Conservation (phyloP, 2,113 vertebrate species). For the Nyctereutes procyonoides region DNA sequence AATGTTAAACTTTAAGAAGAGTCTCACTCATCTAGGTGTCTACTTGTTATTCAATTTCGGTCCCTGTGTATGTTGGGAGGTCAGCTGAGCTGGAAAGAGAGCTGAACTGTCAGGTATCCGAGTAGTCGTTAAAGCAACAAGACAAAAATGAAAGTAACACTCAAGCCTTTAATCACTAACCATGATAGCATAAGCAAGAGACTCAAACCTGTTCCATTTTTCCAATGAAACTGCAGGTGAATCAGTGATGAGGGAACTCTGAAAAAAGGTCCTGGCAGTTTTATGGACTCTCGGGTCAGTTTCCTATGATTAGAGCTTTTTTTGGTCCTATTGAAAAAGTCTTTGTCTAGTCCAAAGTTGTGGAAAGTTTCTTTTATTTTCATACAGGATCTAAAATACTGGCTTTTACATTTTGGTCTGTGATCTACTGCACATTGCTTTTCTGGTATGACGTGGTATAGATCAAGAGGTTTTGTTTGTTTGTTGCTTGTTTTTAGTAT, state of each 20-base stretch:
- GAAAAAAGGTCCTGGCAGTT: not conserved
- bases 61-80: not conserved
- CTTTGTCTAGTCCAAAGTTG: not conserved
- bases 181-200: not conserved
- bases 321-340: not conserved
- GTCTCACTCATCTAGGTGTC: not conserved
- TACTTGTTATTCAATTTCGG: not conserved
- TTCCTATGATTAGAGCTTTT: not conserved
- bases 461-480: not conserved
- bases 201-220: not conserved
- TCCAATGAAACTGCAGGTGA: not conserved
- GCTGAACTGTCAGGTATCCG: not conserved
- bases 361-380: not conserved
- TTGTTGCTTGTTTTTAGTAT: not conserved
- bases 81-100: not conserved
- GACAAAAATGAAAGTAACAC: not conserved
- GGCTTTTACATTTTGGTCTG: not conserved
- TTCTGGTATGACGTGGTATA: not conserved
- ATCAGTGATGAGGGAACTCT: not conserved
- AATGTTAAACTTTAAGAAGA: not conserved
- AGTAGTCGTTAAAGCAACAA: not conserved
- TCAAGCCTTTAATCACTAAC: not conserved
- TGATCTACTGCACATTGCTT: not conserved
- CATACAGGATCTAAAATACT: not conserved
- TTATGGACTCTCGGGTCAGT: not conserved